Evolutionary conservation across 1,140 invertebrate species (phyloP).

Genomic region (Apis mellifera): DNA sequence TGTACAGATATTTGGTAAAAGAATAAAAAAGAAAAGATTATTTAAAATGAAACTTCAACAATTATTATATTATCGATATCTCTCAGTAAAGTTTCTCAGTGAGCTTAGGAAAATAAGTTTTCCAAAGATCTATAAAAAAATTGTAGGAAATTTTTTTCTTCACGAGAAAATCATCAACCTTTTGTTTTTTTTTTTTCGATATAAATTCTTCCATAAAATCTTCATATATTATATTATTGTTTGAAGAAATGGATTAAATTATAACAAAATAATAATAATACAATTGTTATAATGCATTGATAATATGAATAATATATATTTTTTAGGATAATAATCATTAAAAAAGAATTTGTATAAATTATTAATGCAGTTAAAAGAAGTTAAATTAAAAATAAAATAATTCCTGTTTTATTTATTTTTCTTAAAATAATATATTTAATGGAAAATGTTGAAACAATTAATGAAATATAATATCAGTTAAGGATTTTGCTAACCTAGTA

Average conservation of each 20-base stretch:
- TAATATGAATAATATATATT: background rate
- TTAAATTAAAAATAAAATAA: background rate
- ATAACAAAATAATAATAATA: background rate
- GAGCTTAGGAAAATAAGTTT: conserved; percentile 23
- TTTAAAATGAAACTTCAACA: background rate
- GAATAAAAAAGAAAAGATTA: background rate
- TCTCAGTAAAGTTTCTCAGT: too few relatives aligned
- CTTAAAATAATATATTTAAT: background rate
- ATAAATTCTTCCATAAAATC: background rate
- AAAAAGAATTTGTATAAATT: background rate
- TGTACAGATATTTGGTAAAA: background rate
- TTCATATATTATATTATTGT: background rate
- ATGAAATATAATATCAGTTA: background rate
- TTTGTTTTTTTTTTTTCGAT: background rate
- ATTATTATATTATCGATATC: conserved; percentile 38
- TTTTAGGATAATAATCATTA: background rate
- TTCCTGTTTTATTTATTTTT: background rate
- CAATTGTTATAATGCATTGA: too few relatives aligned
- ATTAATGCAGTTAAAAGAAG: background rate
- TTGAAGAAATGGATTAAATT: background rate
- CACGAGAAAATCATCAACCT: background rate
- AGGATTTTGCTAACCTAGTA: background rate
- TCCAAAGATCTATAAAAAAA: background rate
- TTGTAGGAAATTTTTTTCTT: background rate
- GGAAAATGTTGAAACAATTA: background rate